These are phyloP conservation scores for Atrichornis clamosus DNA, from an alignment of 2,113 vertebrate species.

Conservation along the genomic window DNA sequence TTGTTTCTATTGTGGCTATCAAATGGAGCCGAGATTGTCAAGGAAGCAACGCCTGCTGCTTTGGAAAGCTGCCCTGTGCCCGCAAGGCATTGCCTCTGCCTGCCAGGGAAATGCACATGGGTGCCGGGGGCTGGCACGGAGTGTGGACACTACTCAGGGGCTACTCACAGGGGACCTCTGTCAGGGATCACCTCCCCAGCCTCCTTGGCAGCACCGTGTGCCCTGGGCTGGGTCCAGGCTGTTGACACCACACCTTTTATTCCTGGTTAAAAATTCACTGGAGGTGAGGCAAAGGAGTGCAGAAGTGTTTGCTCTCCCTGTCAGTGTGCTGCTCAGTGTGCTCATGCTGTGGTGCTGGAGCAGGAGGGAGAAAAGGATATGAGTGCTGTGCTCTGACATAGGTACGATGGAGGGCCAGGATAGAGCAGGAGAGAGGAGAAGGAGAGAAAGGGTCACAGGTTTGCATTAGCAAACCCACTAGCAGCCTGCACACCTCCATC, in stretches of 20 bases:
- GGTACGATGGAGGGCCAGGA: background rate
- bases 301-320: background rate
- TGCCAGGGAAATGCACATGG: background rate
- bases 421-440: background rate
- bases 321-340: rapidly evolving
- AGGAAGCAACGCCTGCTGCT: background rate
- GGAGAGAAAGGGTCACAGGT: background rate
- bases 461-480: background rate
- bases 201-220: background rate
- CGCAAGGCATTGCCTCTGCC: background rate
- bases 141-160: background rate
- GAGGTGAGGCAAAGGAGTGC: background rate
- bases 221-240: background rate
- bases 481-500: background rate
- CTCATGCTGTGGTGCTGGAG: rapidly evolving
- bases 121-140: background rate
- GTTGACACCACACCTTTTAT: background rate
- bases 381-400: background rate
- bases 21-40: background rate
- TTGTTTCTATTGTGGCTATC: constrained; percentile 4
- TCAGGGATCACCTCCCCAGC: background rate
- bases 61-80: background rate
- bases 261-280: constrained; percentile 46
- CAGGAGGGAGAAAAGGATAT: background rate
- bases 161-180: background rate